Evolutionary conservation across 92 coral and sea anemone genomes (phyloP).

Genomic region (Phenganax subtilis): DNA sequence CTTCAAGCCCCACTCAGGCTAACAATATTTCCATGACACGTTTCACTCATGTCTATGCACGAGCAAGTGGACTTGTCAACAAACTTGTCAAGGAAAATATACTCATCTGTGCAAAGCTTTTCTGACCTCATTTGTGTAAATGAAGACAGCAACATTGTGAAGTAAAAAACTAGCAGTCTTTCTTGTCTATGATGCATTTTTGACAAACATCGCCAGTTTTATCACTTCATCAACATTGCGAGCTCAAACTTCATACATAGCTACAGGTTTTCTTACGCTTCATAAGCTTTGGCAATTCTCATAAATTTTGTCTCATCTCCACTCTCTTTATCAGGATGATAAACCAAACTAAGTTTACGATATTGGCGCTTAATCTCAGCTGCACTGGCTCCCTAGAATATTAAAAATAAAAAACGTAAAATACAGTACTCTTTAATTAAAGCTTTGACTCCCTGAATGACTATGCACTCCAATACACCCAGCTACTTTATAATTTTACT

Average conservation of each 20-base stretch:
- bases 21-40: too few relatives aligned
- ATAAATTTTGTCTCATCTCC: slow-evolving; percentile 89
- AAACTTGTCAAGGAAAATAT: neutral
- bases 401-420: neutral
- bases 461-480: too few relatives aligned
- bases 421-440: too few relatives aligned
- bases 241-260: neutral
- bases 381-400: slow-evolving; percentile 66
- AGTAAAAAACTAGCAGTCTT: too few relatives aligned
- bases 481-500: too few relatives aligned
- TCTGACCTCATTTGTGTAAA: too few relatives aligned
- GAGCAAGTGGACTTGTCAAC: too few relatives aligned
- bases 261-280: slow-evolving; percentile 65
- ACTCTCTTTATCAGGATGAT: slow-evolving; percentile 91
- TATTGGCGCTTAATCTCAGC: slow-evolving; percentile 92
- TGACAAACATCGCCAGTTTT: too few relatives aligned
- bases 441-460: neutral
- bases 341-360: slow-evolving; percentile 83
- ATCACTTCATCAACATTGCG: too few relatives aligned
- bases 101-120: too few relatives aligned
- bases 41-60: neutral
- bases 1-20: too few relatives aligned
- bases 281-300: slow-evolving; percentile 98
- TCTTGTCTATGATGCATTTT: neutral
- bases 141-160: too few relatives aligned